Evolutionary conservation across 1,140 invertebrate genomes (phyloP).

Genomic region (Macrobrachium rosenbergii): DNA sequence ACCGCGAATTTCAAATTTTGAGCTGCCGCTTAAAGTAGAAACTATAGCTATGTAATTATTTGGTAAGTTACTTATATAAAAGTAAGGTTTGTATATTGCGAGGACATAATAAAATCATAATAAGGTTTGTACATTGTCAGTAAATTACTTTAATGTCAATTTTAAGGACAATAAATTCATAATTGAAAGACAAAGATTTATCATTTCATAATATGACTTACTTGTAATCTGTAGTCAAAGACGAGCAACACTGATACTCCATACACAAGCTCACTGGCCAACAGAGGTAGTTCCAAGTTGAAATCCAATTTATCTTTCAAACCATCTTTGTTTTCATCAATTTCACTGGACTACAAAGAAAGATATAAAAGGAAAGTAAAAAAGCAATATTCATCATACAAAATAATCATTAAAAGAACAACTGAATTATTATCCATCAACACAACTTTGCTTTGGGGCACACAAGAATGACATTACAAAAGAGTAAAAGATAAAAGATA

Average conservation of each 20-base stretch:
- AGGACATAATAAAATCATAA: not conserved
- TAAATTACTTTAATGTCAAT: no score
- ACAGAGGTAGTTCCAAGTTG: conserved; percentile 39
- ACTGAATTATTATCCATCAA: not conserved
- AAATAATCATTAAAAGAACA: not conserved
- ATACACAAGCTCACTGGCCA: conserved; percentile 37
- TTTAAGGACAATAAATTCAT: not conserved
- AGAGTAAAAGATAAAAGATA: no score
- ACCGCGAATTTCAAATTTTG: no score
- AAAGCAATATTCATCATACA: not conserved
- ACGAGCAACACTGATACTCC: conserved; percentile 27
- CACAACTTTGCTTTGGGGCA: no score
- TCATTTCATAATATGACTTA: not conserved
- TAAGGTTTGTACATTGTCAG: no score
- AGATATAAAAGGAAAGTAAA: not conserved
- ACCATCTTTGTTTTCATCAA: conserved; percentile 71
- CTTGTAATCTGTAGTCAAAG: conserved; percentile 47
- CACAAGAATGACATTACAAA: no score
- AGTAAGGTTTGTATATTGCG: no score
- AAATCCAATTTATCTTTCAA: conserved; percentile 69
- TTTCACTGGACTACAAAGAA: conserved; percentile 69
- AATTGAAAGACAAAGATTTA: not conserved
- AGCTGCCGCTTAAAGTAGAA: no score
- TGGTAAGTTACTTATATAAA: no score
- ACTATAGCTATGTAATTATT: no score